phyloP scores from a whole-genome alignment of 1,140 invertebrate species.

The Harpegnathos saltator region DNA sequence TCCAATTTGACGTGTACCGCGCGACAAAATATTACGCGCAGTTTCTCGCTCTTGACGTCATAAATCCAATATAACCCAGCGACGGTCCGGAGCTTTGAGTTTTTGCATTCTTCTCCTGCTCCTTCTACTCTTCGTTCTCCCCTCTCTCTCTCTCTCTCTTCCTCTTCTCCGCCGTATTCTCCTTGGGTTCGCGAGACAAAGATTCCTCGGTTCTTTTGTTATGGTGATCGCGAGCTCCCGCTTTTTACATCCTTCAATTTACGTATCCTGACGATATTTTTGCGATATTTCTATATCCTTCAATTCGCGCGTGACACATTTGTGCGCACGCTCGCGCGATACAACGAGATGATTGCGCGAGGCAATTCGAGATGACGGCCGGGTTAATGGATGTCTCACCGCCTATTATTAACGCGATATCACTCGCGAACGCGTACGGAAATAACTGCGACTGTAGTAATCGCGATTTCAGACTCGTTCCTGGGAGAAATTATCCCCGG shows the following conservation, averaged over 20 bases:
- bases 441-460: not conserved
- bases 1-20: slow-evolving; percentile 22
- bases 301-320: slow-evolving; percentile 33
- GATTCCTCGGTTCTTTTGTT: slow-evolving; percentile 12
- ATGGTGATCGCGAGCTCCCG: not conserved
- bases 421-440: not conserved
- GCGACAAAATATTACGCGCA: slow-evolving; percentile 22
- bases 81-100: slow-evolving; percentile 31
- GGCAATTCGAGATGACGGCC: not conserved
- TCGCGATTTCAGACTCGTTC: not conserved
- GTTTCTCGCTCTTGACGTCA: slow-evolving; percentile 46
- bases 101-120: slow-evolving; percentile 16
- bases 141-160: not conserved
- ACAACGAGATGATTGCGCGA: not conserved
- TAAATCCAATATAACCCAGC: slow-evolving; percentile 17
- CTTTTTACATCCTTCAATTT: slow-evolving; percentile 34
- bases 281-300: too few relatives aligned
- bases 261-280: too few relatives aligned
- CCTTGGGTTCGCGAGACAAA: slow-evolving; percentile 16
- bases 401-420: not conserved
- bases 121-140: not conserved
- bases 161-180: not conserved
- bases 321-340: not conserved
- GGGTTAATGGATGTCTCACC: not conserved
- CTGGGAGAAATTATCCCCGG: not conserved